Percentiles rank a stretch among this genome's conserved stretches.
Conservation (phyloP, 2,113 vertebrate species). For the Halichoerus grypus region DNA sequence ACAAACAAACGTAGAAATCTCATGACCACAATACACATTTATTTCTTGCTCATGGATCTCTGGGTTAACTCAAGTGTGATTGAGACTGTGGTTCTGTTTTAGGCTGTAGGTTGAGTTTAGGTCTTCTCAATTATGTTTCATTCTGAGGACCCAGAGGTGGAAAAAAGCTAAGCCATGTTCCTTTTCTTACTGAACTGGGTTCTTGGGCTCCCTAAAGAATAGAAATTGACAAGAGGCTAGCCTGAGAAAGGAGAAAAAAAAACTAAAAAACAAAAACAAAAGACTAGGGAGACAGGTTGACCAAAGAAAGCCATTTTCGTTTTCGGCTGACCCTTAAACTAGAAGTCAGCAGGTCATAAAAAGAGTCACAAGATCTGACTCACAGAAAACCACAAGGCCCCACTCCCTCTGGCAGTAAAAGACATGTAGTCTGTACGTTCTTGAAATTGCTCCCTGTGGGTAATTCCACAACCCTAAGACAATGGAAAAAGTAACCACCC, state of each 20-base stretch:
- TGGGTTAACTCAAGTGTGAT: not conserved
- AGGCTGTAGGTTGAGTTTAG: not conserved
- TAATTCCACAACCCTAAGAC: not conserved
- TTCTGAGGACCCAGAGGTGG: fast-evolving
- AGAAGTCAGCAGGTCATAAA: not conserved
- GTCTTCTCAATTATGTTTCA: not conserved
- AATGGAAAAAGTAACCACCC: not conserved
- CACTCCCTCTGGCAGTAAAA: not conserved
- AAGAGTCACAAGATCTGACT: not conserved
- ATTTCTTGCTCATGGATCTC: not conserved
- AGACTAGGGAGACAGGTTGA: not conserved
- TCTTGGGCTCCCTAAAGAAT: not conserved
- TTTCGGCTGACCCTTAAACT: not conserved
- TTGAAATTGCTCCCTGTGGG: not conserved
- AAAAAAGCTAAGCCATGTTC: not conserved
- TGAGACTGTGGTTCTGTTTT: not conserved
- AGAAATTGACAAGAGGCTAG: not conserved
- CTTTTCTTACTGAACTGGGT: not conserved
- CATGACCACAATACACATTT: not conserved
- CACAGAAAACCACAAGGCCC: not conserved
- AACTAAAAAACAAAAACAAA: not conserved
- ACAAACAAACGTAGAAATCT: not conserved
- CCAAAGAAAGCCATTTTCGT: not conserved
- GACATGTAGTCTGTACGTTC: not conserved
- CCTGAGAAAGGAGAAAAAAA: not conserved